A percentile compares a stretch with the other conserved stretches of the same genome.
These are phyloP conservation scores for Drosophila leonis DNA, from an alignment of 2,888 invertebrate genomes.

Conservation along the genomic window DNA sequence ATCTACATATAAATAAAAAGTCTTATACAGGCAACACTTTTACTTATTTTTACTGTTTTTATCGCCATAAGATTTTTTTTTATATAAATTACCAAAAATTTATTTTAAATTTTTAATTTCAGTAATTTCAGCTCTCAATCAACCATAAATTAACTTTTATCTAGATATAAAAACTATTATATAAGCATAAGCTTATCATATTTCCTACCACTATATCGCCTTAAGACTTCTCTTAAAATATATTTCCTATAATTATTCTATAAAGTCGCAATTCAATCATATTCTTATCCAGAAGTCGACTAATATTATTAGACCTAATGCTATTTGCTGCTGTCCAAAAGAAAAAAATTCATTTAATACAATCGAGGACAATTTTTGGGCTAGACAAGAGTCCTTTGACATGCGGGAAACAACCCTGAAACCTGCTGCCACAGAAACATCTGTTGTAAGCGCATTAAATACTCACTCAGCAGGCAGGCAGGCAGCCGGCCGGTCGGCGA, in stretches of 20 bases:
- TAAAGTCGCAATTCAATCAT: slow-evolving; percentile 6
- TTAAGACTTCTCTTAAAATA: neutral
- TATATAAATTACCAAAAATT: too few relatives aligned
- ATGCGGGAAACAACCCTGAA: slow-evolving; percentile 31
- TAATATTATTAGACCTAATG: slow-evolving; percentile 28
- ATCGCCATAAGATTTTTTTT: neutral
- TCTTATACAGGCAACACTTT: neutral
- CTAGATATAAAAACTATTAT: neutral
- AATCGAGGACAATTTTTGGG: neutral
- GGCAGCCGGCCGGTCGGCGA: slow-evolving; percentile 11
- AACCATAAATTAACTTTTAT: too few relatives aligned
- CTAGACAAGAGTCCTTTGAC: neutral
- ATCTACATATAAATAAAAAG: too few relatives aligned
- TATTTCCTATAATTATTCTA: neutral
- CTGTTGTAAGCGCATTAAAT: slow-evolving; percentile 74
- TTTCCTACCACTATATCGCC: neutral
- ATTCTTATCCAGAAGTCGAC: slow-evolving; percentile 11
- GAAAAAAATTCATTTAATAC: slow-evolving; percentile 33
- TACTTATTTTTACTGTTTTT: neutral
- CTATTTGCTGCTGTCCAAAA: slow-evolving; percentile 20
- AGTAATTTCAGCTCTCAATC: too few relatives aligned
- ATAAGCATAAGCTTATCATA: neutral
- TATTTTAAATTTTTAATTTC: too few relatives aligned
- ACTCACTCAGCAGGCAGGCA: slow-evolving; percentile 29
- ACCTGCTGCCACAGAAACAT: slow-evolving; percentile 58